Base-by-base conservation (phyloP, 2,113 vertebrate species). In the Himantopus leucocephalus region DNA sequence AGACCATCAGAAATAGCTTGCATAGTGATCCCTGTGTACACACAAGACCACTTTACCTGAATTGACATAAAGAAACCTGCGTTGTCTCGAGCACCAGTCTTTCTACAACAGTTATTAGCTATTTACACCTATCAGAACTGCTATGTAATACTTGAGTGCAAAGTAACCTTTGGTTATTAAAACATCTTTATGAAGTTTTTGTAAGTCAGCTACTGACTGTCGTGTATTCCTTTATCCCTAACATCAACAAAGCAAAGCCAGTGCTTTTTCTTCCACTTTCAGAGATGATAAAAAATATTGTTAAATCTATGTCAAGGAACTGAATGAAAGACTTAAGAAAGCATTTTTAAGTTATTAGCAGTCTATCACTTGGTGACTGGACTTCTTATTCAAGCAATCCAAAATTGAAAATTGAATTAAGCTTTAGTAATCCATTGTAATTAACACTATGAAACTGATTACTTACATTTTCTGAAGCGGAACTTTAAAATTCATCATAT, bases 391-490 rank as follows among this genome's bases (percentile, higher is more conserved):
- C 37, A 77, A 80, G 29, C 8, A 32, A 48, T 47, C 50, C 75
- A 63, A 88, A 84, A 64, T 35, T 52, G 63, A 80, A 91, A 92
- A 92, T 78, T 59, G 91, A 63, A 41, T 84, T 59, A 78, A 74
- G 67, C 14, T 67, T 76, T 17, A 72, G 12, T 72, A 75, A 68
- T 64, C 29, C 6, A 9, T 82, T 67, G 26, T 52, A 64, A 52
- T 83, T 89, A 64, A 47, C 17, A 23, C 23, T 64, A 14, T 6
- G 8, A 76, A 67, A 52, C 12, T 20, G 22, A 52, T 71, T 70
- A 37, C 11, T 68, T 77, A 29, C 5, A 29, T 93, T 87, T 86
- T 89, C 68, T 90, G 75, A 68, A 79, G 19, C 16, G 41, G 9
- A 73, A 74, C 17, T 3, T 75, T 15, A 71, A 56, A 90, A 84